phyloP scores from a whole-genome alignment of 1,140 invertebrate species.

The Tetragnatha versicolor region DNA sequence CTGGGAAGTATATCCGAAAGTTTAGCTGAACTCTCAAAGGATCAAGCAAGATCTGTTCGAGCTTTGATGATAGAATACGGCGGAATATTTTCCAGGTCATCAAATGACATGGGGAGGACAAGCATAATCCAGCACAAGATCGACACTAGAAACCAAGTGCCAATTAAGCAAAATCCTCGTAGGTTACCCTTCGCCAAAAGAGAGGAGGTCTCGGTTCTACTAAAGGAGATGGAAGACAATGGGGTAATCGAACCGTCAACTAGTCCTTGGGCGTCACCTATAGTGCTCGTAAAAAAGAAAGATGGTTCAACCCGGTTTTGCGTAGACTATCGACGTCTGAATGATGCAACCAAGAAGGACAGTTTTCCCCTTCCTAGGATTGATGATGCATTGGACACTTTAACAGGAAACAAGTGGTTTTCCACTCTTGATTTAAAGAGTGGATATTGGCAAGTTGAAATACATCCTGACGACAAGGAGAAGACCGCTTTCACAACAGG shows the following conservation, averaged over 20 bases:
- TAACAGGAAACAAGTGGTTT: conserved; percentile 39
- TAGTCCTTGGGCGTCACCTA: conserved; percentile 58
- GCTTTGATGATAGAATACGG: too few species aligned
- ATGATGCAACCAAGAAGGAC: conserved; percentile 64
- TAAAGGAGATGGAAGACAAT: conserved; percentile 28
- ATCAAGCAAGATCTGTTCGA: too few species aligned
- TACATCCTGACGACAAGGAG: conserved; percentile 26
- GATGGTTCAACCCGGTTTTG: conserved; percentile 64
- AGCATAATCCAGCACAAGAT: neutral
- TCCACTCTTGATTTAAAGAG: too few species aligned
- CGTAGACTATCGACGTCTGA: conserved; percentile 66
- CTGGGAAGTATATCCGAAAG: too few species aligned
- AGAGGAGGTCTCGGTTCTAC: neutral
- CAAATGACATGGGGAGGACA: neutral
- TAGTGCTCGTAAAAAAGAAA: conserved; percentile 66
- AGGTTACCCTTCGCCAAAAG: neutral
- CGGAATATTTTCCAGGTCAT: neutral
- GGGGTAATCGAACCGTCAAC: conserved; percentile 7
- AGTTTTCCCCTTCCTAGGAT: conserved; percentile 53
- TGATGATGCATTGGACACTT: too few species aligned
- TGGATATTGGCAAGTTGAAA: too few species aligned
- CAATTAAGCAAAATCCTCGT: neutral
- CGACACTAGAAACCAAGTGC: neutral
- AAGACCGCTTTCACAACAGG: conserved; percentile 48
- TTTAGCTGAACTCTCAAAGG: too few species aligned